Percentiles rank a stretch among this genome's conserved stretches.
Conservation (phyloP, 1,140 invertebrate genomes). For the Megathymus violae region DNA sequence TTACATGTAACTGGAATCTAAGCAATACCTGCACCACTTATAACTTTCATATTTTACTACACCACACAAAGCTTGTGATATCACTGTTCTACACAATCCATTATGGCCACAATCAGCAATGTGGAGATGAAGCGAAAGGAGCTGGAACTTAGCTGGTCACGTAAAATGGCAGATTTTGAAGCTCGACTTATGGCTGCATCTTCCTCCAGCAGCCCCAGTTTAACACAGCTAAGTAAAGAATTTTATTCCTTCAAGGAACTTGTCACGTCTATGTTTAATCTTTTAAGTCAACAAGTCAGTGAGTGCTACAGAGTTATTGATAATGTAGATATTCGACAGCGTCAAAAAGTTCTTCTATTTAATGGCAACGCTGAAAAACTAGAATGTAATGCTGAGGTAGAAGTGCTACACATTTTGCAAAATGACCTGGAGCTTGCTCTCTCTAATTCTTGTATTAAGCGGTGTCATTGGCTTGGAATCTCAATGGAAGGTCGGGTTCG, state of each 20-base stretch:
- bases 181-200: neutral
- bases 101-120: neutral
- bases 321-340: neutral
- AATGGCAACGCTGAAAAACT: neutral
- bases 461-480: neutral
- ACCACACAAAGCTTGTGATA: too few relatives aligned
- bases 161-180: neutral
- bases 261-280: neutral
- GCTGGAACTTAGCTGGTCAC: neutral
- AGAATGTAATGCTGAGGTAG: neutral
- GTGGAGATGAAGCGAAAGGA: neutral
- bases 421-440: neutral
- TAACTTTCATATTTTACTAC: too few relatives aligned
- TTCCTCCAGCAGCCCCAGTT: neutral
- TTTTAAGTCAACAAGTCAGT: neutral
- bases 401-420: neutral
- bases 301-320: neutral
- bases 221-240: neutral
- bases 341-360: neutral
- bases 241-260: neutral
- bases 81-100: neutral
- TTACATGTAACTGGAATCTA: too few relatives aligned
- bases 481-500: neutral
- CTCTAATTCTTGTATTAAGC: neutral
- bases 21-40: too few relatives aligned